phyloP scores from a whole-genome alignment of 2,888 invertebrate species.

The Caenorhabditis virilis region DNA sequence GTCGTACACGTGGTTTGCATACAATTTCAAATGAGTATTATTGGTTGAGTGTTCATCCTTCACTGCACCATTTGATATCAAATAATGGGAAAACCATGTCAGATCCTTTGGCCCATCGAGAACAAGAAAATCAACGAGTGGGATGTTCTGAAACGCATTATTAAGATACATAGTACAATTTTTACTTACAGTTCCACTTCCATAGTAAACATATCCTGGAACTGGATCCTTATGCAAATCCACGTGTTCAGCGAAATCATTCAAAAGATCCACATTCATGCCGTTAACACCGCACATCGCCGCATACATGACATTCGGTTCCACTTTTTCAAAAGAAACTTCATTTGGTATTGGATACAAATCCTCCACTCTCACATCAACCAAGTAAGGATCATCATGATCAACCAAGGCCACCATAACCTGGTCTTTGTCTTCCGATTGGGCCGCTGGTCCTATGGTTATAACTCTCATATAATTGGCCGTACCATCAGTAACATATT shows the following conservation, averaged over 20 bases:
- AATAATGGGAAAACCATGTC: background rate
- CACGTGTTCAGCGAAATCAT: conserved; percentile 5
- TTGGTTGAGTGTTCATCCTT: too few species aligned
- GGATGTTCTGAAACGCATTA: background rate
- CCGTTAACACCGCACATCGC: conserved; percentile 10
- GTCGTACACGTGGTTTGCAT: too few species aligned
- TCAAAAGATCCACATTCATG: conserved; percentile 9
- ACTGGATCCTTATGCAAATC: background rate
- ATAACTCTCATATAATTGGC: too few species aligned
- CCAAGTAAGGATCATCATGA: conserved; percentile 13
- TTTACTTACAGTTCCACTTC: conserved; percentile 5
- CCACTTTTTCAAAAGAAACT: conserved; percentile 6
- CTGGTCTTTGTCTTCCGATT: too few species aligned
- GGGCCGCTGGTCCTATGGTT: too few species aligned
- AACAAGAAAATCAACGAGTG: background rate
- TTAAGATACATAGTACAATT: background rate
- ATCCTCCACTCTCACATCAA: conserved; percentile 9
- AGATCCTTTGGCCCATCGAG: background rate
- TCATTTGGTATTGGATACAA: conserved; percentile 15
- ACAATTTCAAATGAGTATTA: too few species aligned
- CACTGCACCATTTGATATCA: too few species aligned
- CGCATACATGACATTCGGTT: conserved; percentile 14
- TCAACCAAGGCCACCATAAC: conserved; percentile 19
- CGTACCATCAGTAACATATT: too few species aligned
- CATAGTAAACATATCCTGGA: background rate